Evolutionary conservation across 1,140 invertebrate species (phyloP).

Genomic region (Streblospio benedicti): DNA sequence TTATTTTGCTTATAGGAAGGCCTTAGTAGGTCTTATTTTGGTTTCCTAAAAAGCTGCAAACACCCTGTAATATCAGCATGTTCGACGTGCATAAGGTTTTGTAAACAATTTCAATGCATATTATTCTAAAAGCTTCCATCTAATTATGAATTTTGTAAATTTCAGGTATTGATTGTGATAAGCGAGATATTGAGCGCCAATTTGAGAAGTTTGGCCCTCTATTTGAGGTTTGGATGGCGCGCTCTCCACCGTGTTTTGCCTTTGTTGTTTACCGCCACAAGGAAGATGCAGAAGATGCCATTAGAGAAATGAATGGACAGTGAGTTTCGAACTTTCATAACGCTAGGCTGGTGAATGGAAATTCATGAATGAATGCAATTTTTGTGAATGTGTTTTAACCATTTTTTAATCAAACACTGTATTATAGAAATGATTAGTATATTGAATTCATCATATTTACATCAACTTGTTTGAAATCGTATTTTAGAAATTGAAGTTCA

Average conservation of each 20-base stretch:
- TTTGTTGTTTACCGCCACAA: conserved; percentile 43
- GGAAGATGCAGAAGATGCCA: conserved; percentile 40
- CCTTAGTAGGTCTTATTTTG: too few species aligned
- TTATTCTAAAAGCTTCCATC: too few species aligned
- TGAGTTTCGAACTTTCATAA: too few species aligned
- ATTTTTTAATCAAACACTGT: too few species aligned
- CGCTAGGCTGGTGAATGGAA: not conserved
- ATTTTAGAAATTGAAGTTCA: too few species aligned
- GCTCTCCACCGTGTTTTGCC: conserved; percentile 46
- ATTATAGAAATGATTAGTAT: too few species aligned
- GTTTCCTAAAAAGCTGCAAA: too few species aligned
- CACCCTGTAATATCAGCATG: too few species aligned
- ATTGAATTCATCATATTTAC: not conserved
- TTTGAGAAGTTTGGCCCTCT: conserved; percentile 45
- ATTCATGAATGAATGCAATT: not conserved
- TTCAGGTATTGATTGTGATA: conserved; percentile 33
- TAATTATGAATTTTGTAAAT: conserved; percentile 18
- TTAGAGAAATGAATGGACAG: conserved; percentile 43
- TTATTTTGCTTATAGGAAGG: too few species aligned
- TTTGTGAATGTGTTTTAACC: not conserved
- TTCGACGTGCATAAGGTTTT: too few species aligned
- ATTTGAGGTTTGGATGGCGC: conserved; percentile 43
- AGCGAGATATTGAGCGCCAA: conserved; percentile 33
- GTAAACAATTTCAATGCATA: too few species aligned
- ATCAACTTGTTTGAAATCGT: not conserved